Evolutionary conservation across 1,140 invertebrate species (phyloP).

Genomic region (Adelges cooleyi): DNA sequence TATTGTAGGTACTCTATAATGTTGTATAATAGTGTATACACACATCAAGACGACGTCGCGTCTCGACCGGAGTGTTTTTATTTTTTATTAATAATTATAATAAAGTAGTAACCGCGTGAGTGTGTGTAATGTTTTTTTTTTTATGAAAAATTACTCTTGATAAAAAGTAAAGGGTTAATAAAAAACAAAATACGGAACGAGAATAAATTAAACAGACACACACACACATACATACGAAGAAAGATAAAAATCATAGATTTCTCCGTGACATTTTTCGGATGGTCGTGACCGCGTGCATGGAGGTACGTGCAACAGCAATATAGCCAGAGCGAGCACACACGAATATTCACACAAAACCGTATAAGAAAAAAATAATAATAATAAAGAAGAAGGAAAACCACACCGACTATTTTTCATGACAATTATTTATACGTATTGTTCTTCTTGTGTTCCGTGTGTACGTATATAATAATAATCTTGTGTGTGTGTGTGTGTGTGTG

Average conservation of each 20-base stretch:
- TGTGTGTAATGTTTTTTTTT: too few species aligned
- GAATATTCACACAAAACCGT: conserved; percentile 6
- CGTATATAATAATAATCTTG: too few species aligned
- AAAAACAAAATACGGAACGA: background rate
- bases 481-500: conserved; percentile 9
- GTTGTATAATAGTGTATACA: too few species aligned
- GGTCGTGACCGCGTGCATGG: conserved; percentile 12
- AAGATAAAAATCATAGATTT: conserved; percentile 27
- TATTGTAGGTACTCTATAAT: too few species aligned
- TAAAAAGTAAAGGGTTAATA: background rate
- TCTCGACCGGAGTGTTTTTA: background rate
- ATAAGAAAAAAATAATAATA: background rate
- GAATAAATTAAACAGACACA: conserved; percentile 10
- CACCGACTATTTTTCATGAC: conserved; percentile 16
- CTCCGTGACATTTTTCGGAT: conserved; percentile 26
- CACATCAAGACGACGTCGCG: background rate
- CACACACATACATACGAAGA: background rate
- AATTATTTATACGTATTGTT: conserved; percentile 28
- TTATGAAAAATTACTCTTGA: conserved; percentile 18
- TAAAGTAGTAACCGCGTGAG: conserved; percentile 11
- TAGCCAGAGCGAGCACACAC: conserved; percentile 20
- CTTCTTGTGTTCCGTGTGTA: background rate
- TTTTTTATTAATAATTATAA: background rate
- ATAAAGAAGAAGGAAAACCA: too few species aligned
- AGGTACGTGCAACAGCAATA: background rate